A percentile compares a stretch with the other conserved stretches of the same genome.
These are phyloP conservation scores for Drosophila mayri DNA, from an alignment of 1,140 invertebrate species.

Conservation along the genomic window DNA sequence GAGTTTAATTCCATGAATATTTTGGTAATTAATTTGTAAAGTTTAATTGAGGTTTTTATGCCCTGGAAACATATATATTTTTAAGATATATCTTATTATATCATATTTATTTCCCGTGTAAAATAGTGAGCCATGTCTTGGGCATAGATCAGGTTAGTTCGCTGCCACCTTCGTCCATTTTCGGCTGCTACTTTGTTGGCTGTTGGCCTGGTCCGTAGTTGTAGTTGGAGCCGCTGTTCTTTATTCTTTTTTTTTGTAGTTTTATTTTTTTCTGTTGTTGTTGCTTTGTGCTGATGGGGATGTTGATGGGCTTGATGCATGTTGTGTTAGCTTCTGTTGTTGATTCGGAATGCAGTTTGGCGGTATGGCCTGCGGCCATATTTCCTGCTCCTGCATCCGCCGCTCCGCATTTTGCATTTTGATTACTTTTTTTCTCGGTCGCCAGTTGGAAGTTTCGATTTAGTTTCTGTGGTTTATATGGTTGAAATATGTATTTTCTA, in stretches of 20 bases:
- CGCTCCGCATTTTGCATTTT: constrained; percentile 65
- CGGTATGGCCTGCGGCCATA: constrained; percentile 62
- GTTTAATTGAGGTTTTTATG: too few species aligned
- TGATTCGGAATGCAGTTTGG: constrained; percentile 81
- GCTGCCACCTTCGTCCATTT: constrained; percentile 70
- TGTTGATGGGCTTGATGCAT: constrained; percentile 79
- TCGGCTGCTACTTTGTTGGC: constrained; percentile 73
- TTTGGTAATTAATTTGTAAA: background rate
- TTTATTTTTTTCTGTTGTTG: background rate
- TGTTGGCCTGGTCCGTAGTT: constrained; percentile 21
- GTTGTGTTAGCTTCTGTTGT: constrained; percentile 81
- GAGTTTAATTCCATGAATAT: background rate
- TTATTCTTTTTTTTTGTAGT: background rate
- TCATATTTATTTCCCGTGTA: background rate
- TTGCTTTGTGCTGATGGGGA: constrained; percentile 62
- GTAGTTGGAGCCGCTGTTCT: background rate
- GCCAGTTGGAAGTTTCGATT: constrained; percentile 45
- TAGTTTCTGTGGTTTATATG: constrained; percentile 34
- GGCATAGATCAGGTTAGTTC: constrained; percentile 54
- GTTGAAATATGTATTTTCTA: constrained; percentile 20
- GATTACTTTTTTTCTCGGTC: constrained; percentile 58
- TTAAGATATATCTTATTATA: background rate
- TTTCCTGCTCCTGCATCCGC: constrained; percentile 65
- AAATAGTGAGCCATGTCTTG: constrained; percentile 33
- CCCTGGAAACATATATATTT: background rate